These are phyloP conservation scores for Actinemys pallida DNA, from an alignment of 2,113 vertebrate genomes.

Conservation along the genomic window DNA sequence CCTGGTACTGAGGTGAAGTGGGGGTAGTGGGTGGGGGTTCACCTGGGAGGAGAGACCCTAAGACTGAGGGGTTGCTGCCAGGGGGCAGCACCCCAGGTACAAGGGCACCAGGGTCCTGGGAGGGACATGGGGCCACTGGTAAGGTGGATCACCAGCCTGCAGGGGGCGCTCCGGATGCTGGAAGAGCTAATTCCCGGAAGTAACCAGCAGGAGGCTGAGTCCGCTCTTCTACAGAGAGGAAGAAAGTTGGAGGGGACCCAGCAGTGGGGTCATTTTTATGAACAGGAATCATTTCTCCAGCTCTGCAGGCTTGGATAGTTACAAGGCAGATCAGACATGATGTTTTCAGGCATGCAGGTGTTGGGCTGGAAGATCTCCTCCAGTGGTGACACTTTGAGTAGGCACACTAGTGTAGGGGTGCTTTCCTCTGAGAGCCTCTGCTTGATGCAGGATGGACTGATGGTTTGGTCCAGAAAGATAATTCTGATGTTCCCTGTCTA, in stretches of 20 bases:
- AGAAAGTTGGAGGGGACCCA: background rate
- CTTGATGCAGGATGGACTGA: background rate
- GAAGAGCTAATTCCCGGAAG: too few relatives aligned
- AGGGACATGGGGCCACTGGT: too few relatives aligned
- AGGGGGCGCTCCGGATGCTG: too few relatives aligned
- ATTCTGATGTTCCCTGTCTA: background rate
- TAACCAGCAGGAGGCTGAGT: too few relatives aligned
- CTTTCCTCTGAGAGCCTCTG: background rate
- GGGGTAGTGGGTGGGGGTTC: too few relatives aligned
- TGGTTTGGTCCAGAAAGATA: background rate
- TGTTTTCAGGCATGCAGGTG: background rate
- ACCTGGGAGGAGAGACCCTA: too few relatives aligned
- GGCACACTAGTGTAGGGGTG: background rate
- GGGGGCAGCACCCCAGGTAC: too few relatives aligned
- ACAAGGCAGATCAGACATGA: background rate
- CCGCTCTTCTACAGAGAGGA: background rate
- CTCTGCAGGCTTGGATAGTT: background rate
- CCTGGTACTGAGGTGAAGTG: too few relatives aligned
- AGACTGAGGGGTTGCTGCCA: too few relatives aligned
- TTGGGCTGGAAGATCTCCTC: background rate
- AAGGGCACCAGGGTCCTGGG: too few relatives aligned
- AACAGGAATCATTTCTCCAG: fast-evolving
- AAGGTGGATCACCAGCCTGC: too few relatives aligned
- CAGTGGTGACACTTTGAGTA: background rate
- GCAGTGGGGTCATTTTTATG: background rate